phyloP scores from a whole-genome alignment of 2,888 invertebrate genomes.

The Iselma pallidipennis region DNA sequence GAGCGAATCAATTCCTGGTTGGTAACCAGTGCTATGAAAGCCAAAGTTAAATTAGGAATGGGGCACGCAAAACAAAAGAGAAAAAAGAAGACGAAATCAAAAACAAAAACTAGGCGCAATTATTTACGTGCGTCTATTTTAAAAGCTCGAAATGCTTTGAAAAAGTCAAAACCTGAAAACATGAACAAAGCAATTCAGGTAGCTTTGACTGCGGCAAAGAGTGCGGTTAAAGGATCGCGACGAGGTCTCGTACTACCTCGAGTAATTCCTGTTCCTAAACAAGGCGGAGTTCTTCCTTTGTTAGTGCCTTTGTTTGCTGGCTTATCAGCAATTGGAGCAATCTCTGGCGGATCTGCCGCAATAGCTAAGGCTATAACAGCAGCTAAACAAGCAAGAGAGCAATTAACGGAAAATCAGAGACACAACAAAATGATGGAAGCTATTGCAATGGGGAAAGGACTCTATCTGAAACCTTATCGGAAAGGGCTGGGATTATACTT shows the following conservation, averaged over 20 bases:
- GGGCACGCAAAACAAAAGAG: conserved; percentile 19
- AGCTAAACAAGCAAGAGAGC: conserved; percentile 42
- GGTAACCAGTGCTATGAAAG: conserved; percentile 42
- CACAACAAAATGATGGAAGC: conserved; percentile 51
- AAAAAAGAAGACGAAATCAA: conserved; percentile 24
- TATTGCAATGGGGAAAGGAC: conserved; percentile 43
- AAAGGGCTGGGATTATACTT: conserved; percentile 30
- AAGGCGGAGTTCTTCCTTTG: conserved; percentile 41
- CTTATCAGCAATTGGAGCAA: conserved; percentile 44
- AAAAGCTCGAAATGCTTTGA: conserved; percentile 5
- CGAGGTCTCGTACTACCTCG: conserved; percentile 20
- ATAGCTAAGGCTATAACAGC: conserved; percentile 47
- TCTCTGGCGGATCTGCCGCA: conserved; percentile 48
- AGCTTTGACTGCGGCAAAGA: conserved; percentile 21
- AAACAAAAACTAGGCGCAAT: neutral
- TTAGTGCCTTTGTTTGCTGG: conserved; percentile 48
- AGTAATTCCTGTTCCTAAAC: conserved; percentile 45
- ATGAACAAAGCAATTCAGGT: conserved; percentile 27
- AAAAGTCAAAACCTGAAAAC: conserved; percentile 12
- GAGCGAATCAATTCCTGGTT: conserved; percentile 42
- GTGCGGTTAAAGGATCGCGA: conserved; percentile 9
- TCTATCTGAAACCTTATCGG: conserved; percentile 41
- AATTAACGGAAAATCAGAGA: conserved; percentile 41
- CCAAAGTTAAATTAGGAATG: conserved; percentile 41
- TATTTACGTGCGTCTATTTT: conserved; percentile 3